Conservation (phyloP, 2,888 invertebrate genomes). For the Scrobipalpa atriplicella region DNA sequence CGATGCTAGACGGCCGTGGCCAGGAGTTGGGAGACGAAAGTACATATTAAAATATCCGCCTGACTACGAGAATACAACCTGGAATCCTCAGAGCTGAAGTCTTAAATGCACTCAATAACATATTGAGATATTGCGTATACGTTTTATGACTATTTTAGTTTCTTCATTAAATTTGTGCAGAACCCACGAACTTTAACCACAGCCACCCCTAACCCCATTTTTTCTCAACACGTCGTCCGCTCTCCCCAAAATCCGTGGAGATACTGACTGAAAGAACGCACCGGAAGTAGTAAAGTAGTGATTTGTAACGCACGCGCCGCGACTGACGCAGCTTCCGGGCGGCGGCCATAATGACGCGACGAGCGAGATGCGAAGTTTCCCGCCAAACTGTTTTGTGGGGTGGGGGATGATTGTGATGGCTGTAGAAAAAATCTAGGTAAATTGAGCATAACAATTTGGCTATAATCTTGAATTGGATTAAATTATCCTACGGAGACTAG, state of each 20-base stretch:
- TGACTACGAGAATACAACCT: no score
- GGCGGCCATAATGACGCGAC: constrained; percentile 70
- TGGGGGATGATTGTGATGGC: neutral
- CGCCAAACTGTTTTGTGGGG: constrained; percentile 43
- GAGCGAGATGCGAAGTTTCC: constrained; percentile 41
- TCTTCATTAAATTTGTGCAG: neutral
- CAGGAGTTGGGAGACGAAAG: no score
- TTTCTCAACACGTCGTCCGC: constrained; percentile 65
- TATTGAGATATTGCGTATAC: no score
- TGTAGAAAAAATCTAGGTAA: neutral
- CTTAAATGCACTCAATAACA: no score
- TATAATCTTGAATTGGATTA: neutral
- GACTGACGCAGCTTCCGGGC: constrained; percentile 74
- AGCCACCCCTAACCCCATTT: constrained; percentile 35
- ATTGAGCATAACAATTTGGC: neutral
- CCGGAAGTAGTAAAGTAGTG: constrained; percentile 83
- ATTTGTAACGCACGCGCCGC: constrained; percentile 83
- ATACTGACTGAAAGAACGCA: constrained; percentile 63
- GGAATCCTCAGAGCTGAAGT: no score
- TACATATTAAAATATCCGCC: no score
- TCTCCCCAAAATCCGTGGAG: constrained; percentile 53
- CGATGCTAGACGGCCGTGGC: no score
- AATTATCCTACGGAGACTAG: neutral
- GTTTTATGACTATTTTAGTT: no score
- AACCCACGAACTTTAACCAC: neutral